Conservation (phyloP, 2,888 invertebrate species). For the Cantharis rustica region DNA sequence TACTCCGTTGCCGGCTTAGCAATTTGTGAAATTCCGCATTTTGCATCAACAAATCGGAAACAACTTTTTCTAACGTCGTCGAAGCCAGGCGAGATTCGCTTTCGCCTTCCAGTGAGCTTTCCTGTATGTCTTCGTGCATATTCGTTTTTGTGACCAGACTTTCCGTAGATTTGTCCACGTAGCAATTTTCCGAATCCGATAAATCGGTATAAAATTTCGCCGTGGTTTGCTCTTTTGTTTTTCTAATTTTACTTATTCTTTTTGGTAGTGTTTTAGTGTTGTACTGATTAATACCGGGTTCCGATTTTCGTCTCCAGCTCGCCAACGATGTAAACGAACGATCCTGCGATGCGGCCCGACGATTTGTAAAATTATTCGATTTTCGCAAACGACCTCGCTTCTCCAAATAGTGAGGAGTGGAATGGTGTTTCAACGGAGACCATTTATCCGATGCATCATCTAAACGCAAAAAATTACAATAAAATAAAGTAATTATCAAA, state of each 20-base stretch:
- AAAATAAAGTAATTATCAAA: too few species aligned
- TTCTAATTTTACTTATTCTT: slow-evolving; percentile 72
- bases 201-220: slow-evolving; percentile 71
- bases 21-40: slow-evolving; percentile 82
- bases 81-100: slow-evolving; percentile 36
- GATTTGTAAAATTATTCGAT: slow-evolving; percentile 55
- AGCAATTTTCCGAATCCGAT: slow-evolving; percentile 64
- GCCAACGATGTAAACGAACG: slow-evolving; percentile 63
- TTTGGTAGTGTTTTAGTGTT: slow-evolving; percentile 72
- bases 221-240: slow-evolving; percentile 64
- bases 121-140: slow-evolving; percentile 40
- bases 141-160: slow-evolving; percentile 56
- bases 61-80: slow-evolving; percentile 75
- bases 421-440: slow-evolving; percentile 73
- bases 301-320: slow-evolving; percentile 74
- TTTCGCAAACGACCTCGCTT: slow-evolving; percentile 74
- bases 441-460: slow-evolving; percentile 51
- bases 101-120: slow-evolving; percentile 52
- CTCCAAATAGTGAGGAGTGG: slow-evolving; percentile 90
- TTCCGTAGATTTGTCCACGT: slow-evolving; percentile 63
- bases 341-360: slow-evolving; percentile 55
- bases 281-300: slow-evolving; percentile 67
- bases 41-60: slow-evolving; percentile 81
- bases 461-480: slow-evolving; percentile 30
- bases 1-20: slow-evolving; percentile 71